phyloP scores from a whole-genome alignment of 2,797 vertebrate genomes.

The Alca torda region DNA sequence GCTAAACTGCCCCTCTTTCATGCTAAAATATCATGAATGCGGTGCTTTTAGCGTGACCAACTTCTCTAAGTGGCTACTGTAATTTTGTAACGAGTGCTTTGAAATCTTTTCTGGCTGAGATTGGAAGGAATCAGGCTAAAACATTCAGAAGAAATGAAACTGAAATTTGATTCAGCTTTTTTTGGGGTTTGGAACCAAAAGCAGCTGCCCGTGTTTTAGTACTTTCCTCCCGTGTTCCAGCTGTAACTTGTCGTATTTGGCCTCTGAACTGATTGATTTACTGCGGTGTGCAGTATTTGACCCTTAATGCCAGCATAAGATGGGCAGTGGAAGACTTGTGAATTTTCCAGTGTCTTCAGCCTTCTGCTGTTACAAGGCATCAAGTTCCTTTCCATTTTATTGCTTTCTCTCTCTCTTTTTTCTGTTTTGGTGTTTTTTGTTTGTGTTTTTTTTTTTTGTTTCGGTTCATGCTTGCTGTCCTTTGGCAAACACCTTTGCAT shows the following conservation, averaged over 20 bases:
- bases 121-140: not conserved
- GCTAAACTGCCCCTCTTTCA: not conserved
- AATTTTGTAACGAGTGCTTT: not conserved
- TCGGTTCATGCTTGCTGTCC: not conserved
- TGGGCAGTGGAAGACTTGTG: not conserved
- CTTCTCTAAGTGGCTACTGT: not conserved
- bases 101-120: not conserved
- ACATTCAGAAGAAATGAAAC: not conserved
- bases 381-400: not conserved
- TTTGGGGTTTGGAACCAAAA: not conserved
- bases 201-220: not conserved
- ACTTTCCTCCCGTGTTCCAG: not conserved
- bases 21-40: not conserved
- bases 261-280: not conserved
- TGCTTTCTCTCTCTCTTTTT: accelerated
- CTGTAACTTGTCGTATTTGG: not conserved
- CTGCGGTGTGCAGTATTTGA: not conserved
- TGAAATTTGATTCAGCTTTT: not conserved
- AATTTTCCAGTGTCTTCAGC: not conserved
- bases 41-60: not conserved
- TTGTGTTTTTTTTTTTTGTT: not conserved
- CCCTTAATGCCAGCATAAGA: not conserved
- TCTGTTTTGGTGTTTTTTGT: not conserved
- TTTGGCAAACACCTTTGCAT: slow-evolving; percentile 4
- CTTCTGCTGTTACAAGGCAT: not conserved